Base-by-base conservation (phyloP, 2,113 vertebrate genomes). In the Ahaetulla prasina region DNA sequence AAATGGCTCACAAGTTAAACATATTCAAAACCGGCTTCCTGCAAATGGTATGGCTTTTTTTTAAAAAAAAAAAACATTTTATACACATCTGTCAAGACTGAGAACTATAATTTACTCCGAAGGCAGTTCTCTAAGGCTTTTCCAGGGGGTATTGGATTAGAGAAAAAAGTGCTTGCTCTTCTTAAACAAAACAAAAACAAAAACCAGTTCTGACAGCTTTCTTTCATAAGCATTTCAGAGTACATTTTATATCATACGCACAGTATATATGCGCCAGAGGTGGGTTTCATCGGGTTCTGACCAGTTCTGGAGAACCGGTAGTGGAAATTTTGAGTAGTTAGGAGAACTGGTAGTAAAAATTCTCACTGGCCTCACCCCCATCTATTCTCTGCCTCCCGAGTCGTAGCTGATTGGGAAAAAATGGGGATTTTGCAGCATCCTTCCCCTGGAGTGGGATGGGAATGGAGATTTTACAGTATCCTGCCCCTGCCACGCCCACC, bases 181-280 rank as follows among this genome's bases (percentile, higher is more conserved):
- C 85, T 84, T 25, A 10, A 25, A 96, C 35, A 68, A 90, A 80
- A 94, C 87, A 30, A n/a, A 57, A 20, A 55, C 5, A 55, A 55
- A 22, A 22, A 22, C 0, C 63, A 93, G 74, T 60, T 90, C 93
- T 94, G 93, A 91, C 94, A 94, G 57, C 87, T 93, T 96, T 95
- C 89, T 92, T 63, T 93, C 91, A 86, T 89, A 95, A 92, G 57
- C 94, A 93, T 93, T 93, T 93, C 93, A 92, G 91, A 93, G 94
- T 94, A 91, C 94, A 12, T 39, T 16, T 93, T 90, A 90, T 93
- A 11, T 35, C n/a, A 68, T n/a, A 39, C n/a, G n/a, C n/a, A n/a
- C n/a, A n/a, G n/a, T n/a, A n/a, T n/a, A n/a, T n/a, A n/a, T n/a
- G n/a, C n/a, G n/a, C n/a, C n/a, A n/a, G n/a, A n/a, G n/a, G n/a